Base-by-base conservation (phyloP, 2,888 invertebrate genomes). In the Rhagophthalmus giganteus region DNA sequence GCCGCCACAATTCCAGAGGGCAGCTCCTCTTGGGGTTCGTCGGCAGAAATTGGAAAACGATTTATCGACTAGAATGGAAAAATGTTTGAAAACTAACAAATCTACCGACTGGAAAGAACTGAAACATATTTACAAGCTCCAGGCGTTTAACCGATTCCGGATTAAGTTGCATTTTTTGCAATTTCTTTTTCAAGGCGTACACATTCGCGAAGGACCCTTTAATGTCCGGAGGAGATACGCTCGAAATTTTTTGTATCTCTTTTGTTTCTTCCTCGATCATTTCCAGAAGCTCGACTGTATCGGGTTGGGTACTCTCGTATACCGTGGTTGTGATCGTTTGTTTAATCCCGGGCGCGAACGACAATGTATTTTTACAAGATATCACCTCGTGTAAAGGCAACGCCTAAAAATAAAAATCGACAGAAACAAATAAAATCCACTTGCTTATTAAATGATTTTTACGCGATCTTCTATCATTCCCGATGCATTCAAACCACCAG, bases 1-100 rank as follows among this genome's bases (percentile, higher is more conserved):
- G 62, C 59, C 1, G 72, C 73, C 48, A 73, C 58, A 3, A 69
- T 59, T 63, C 74, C 74, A 5, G 75, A 74, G 6, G 66, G 59
- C 1, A 70, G 59, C 53, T 74, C 73, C 2, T 62, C 58, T 44
- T 61, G 60, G 1, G 64, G 62, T 41, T 70, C 69, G 42, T 72
- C 71, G 2, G 69, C 65, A 2, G 62, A 60, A 11, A 67, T 60
- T 14, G 59, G 54, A 5, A 69, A 68, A 20, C 60, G 55, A 4
- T 63, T 58, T 2, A 71, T 64, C 1, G 69, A 61, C 64, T 70
- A 48, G 27, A 55, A 59, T 9, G 12, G 2, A 24, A 16, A 41
- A 39, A 32, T 33, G 10, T 27, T 28, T 1, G 6, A 31, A 54
- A 5, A 24, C n/a, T n/a, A n/a, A n/a, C n/a, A n/a, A n/a, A n/a